Base-by-base conservation (phyloP, 2,797 vertebrate genomes). In the Fundulus diaphanus region DNA sequence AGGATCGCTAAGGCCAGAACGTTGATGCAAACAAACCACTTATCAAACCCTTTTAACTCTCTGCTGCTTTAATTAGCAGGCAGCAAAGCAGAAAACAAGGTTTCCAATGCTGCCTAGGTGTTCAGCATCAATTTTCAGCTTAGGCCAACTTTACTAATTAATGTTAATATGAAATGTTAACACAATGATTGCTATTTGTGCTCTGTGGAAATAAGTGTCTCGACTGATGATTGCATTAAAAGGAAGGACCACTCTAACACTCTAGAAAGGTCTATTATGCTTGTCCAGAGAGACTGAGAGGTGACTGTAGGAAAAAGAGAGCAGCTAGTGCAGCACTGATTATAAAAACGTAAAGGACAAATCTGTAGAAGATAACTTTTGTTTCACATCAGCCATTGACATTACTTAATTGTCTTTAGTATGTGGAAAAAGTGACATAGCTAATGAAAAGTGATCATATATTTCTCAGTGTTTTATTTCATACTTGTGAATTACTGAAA, bases 21-120 rank as follows among this genome's bases (percentile, higher is more conserved):
- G 56, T 40, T 71, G 51, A 54, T 42, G 51, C 51, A 71, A 71
- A 56, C 69, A 71, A 71, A 56, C 24, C 49, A 56, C 51, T 40
- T 37, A 42, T 71, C 51, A 56, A 56, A 71, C 3, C 42, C 51
- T 20, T 70, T 70, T 40, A 70, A 54, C 69, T 54, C 69, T 40
- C 46, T 15, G 7, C 51, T 37, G 22, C 24, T 70, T 70, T 69
- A 69, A 69, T 69, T 51, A 69, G 46, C 35, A 71, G 16, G 51
- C 69, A 42, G 35, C 35, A 56, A 12, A 29, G 51, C 35, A 56
- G 69, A 71, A 40, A 42, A 56, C 35, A 27, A 40, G 51, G 51
- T 18, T 71, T 56, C 16, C 37, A 56, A 40, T 29, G 24, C 51
- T 56, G 16, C 48, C 4, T 18, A n/a, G 0, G 24, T 20, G 15